phyloP scores from a whole-genome alignment of 2,797 vertebrate genomes.

The Rhadinocentrus ornatus region DNA sequence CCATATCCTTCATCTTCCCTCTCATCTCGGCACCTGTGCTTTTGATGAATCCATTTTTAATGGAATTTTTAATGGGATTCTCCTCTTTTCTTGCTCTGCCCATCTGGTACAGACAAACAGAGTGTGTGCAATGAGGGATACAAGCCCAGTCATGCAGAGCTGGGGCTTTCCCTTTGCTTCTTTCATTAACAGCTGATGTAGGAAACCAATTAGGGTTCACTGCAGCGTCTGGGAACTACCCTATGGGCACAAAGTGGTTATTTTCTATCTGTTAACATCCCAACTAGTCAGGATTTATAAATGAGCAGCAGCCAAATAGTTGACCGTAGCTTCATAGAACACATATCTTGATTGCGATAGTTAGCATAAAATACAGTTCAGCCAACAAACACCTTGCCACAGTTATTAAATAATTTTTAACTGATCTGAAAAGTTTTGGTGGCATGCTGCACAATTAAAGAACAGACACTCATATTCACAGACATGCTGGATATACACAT shows the following conservation, averaged over 20 bases:
- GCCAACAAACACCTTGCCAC: conserved; percentile 23
- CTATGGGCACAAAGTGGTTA: conserved; percentile 53
- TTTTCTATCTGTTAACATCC: conserved; percentile 61
- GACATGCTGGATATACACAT: conserved; percentile 4
- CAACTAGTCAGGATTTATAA: conserved; percentile 28
- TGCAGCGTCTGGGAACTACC: conserved; percentile 47
- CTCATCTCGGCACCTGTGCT: conserved; percentile 65
- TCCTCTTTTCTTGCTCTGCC: conserved; percentile 36
- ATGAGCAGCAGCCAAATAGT: conserved; percentile 16
- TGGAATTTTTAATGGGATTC: conserved; percentile 64
- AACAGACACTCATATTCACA: conserved; percentile 4
- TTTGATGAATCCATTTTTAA: conserved; percentile 69
- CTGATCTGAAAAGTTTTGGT: conserved; percentile 30
- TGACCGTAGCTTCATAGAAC: conserved; percentile 30
- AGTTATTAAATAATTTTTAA: conserved; percentile 41
- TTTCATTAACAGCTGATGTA: conserved; percentile 64
- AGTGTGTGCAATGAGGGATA: conserved; percentile 19
- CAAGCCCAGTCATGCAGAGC: conserved; percentile 8
- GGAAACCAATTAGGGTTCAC: conserved; percentile 64
- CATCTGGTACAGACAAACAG: conserved; percentile 63
- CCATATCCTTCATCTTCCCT: conserved; percentile 3
- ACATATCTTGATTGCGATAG: conserved; percentile 22
- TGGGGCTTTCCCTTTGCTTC: conserved; percentile 40
- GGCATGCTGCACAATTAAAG: conserved; percentile 7
- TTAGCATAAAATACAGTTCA: conserved; percentile 46